A percentile compares a stretch with the other conserved stretches of the same genome.
phyloP scores from a whole-genome alignment of 2,797 vertebrate genomes.

The Amphiprion clarkii region DNA sequence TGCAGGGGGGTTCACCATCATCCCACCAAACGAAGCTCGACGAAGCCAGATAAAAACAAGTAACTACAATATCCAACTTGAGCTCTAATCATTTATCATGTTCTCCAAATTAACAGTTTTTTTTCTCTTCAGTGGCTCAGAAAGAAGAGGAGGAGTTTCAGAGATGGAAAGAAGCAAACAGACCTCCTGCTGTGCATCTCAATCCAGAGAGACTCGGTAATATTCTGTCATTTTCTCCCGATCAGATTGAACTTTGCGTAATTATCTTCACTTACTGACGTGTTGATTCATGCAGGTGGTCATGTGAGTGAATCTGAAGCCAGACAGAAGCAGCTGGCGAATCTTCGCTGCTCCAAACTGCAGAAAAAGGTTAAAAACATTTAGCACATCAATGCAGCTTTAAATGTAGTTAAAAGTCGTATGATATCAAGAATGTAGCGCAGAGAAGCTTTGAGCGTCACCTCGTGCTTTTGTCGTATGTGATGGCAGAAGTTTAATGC shows the following conservation, averaged over 20 bases:
- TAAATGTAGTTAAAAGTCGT: too few relatives aligned
- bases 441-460: neutral
- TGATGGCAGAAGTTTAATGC: neutral
- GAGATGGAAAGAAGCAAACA: slow-evolving; percentile 81
- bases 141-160: slow-evolving; percentile 83
- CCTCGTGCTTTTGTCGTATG: neutral
- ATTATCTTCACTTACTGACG: neutral
- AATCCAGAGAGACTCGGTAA: slow-evolving; percentile 87
- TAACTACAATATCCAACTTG: slow-evolving; percentile 60
- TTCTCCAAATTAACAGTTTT: neutral
- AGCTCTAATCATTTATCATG: neutral
- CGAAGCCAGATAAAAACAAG: slow-evolving; percentile 80
- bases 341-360: slow-evolving; percentile 80
- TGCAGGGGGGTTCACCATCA: slow-evolving; percentile 74
- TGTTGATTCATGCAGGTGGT: slow-evolving; percentile 83
- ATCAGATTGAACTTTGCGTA: neutral
- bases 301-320: slow-evolving; percentile 79
- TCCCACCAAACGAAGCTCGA: slow-evolving; percentile 83
- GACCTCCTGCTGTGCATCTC: slow-evolving; percentile 69
- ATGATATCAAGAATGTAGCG: neutral
- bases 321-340: slow-evolving; percentile 84
- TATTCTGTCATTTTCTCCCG: neutral
- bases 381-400: neutral
- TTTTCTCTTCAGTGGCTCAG: slow-evolving; percentile 82
- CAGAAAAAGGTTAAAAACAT: slow-evolving; percentile 86